Base-by-base conservation (phyloP, 2,113 vertebrate species). In the Saguinus midas region DNA sequence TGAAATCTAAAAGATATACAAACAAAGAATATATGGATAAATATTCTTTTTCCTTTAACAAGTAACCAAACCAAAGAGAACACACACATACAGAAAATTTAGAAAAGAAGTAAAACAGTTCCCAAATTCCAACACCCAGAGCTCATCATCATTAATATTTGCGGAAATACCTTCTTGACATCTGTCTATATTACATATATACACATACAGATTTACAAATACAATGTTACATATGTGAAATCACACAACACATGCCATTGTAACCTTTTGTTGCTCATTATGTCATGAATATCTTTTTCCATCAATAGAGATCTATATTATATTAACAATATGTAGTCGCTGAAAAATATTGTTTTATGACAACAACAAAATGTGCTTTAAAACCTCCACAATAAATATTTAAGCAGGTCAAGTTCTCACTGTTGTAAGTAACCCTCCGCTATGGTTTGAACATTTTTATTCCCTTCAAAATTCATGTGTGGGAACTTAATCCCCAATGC, bases 271-370 rank as follows among this genome's bases (percentile, higher is more conserved):
- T 50, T 13, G 70, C 18, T 87, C n/a, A 64, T 40, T 52, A 37
- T 37, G 5, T 84, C 57, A 88, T 76, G 57, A 87, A 73, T 37
- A 72, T 50, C 37, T 87, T 96, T 94, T 95, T 43, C 23, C 72
- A 81, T 50, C 52, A 85, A 57, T 75, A 91, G 4, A 84, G 10
- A 57, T 37, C 32, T 85, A 52, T 32, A 40, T 43, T 61, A 85
- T 35, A 90, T 64, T 64, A 14, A 64, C 27, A 64, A 64, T 14
- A 64, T 6, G 12, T 32, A 64, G 91, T 82, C 23, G 70, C 40
- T 87, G 1, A 29, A 93, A 96, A 90, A 78, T 82, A 82, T 32
- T 48, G 93, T 32, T 88, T 97, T 83, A 84, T 78, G 45, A 90
- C 50, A 5, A 68, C 52, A 88, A 64, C n/a, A 80, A 82, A 79